Evolutionary conservation across 2,797 vertebrate species (phyloP), one percentile per base, ranked within the genome.

Genomic region (Picus viridis): DNA sequence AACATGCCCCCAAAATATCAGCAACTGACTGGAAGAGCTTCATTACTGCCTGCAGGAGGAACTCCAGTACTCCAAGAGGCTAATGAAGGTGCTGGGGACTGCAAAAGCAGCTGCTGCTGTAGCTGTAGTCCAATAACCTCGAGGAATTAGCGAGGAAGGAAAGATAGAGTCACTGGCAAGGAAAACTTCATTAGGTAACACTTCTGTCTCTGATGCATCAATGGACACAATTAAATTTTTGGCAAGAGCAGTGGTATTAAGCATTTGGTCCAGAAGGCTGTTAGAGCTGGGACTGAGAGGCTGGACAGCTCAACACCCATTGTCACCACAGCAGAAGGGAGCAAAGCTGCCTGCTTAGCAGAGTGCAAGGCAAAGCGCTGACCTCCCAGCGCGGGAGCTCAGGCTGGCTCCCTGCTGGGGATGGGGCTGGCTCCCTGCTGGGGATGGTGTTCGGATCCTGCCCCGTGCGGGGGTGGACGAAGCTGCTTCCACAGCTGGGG

Each of bases 221-320:
- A 71, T 89, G 89, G 79, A 88, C 79, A 77, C 80, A 94, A 94
- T 96, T 94, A 93, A 86, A 65, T 79, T 95, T 82, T 95, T 96
- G 92, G 96, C 95, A 91, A 84, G 77, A 90, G 59, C 16, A 15
- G 0, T 74, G 82, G 58, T 32, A 43, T 86, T 89, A 80, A 83
- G 30, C 22, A 29, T 78, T 89, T 89, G 92, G 85, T 94, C 90
- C 94, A 91, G 87, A 89, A 95, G 93, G 79, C 83, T 94, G 30
- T 92, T 94, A 13, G 18, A 53, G 85, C 76, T 92, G 67, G 80
- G 73, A 19, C 64, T 49, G 88, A 67, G 76, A 76, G 43, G 43
- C 79, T 83, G 82, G 82, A 82, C 6, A 24, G 54, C 84, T 58
- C 75, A 90, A 83, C 63, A 61, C 5, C 39, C 22, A 39, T 27